Percentiles rank a stretch among this genome's conserved stretches.
These are phyloP conservation scores for Volucella bombylans DNA, from an alignment of 2,888 invertebrate species.

Conservation along the genomic window DNA sequence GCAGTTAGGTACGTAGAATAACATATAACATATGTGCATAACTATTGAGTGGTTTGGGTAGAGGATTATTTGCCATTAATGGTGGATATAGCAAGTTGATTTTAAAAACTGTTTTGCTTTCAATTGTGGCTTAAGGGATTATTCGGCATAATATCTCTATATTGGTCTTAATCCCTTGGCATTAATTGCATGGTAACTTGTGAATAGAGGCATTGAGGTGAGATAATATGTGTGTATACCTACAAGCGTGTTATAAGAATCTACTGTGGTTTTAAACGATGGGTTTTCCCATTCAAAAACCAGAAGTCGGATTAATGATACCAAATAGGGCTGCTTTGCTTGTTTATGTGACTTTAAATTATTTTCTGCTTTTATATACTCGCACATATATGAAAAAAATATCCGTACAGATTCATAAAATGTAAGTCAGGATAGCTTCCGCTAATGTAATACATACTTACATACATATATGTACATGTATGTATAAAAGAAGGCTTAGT, in stretches of 20 bases:
- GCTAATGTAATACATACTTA: no score
- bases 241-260: slow-evolving; percentile 42
- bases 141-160: slow-evolving; percentile 76
- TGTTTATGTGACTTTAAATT: slow-evolving; percentile 41
- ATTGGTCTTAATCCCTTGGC: slow-evolving; percentile 69
- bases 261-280: slow-evolving; percentile 50
- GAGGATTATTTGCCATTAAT: slow-evolving; percentile 64
- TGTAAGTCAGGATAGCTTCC: no score
- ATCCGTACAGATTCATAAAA: neutral
- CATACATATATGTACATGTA: no score
- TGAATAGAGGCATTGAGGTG: slow-evolving; percentile 46
- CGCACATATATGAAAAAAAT: neutral
- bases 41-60: slow-evolving; percentile 22
- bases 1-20: slow-evolving; percentile 32
- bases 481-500: no score
- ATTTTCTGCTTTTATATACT: neutral
- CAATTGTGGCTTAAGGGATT: slow-evolving; percentile 80
- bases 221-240: slow-evolving; percentile 34
- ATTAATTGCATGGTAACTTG: slow-evolving; percentile 61
- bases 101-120: slow-evolving; percentile 78
- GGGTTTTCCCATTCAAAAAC: slow-evolving; percentile 59
- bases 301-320: slow-evolving; percentile 43
- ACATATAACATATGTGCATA: slow-evolving; percentile 68
- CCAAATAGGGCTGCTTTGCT: slow-evolving; percentile 62
- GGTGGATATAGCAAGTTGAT: slow-evolving; percentile 78